These are phyloP conservation scores for Eretmocerus hayati DNA, from an alignment of 2,888 invertebrate genomes.

Conservation along the genomic window DNA sequence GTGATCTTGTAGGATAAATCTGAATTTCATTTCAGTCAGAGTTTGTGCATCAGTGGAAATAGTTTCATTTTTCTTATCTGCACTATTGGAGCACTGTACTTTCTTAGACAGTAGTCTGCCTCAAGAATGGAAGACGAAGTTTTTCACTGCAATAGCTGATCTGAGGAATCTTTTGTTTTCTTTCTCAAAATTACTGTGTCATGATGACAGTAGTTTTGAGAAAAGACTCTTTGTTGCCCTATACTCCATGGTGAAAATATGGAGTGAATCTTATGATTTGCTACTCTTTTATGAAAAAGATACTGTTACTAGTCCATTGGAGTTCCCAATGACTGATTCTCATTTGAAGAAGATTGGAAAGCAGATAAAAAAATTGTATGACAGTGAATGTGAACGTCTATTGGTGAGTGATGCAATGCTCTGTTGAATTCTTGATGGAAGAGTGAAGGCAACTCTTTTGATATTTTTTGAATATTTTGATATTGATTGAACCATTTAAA, in stretches of 20 bases:
- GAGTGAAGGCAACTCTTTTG: no score
- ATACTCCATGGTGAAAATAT: conserved; percentile 28
- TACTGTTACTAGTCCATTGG: conserved; percentile 16
- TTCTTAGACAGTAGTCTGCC: conserved; percentile 30
- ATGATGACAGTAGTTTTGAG: conserved; percentile 1
- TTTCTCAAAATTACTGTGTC: conserved; percentile 26
- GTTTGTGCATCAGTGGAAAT: conserved; percentile 29
- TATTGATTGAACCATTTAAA: no score
- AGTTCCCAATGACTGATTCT: conserved; percentile 27
- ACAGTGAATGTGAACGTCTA: conserved; percentile 25
- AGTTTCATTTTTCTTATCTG: conserved; percentile 30
- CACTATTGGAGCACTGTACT: no score
- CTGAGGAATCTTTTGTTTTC: conserved; percentile 28
- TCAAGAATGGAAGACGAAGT: conserved; percentile 28
- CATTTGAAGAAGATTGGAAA: conserved; percentile 30
- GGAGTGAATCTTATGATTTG: conserved; percentile 31
- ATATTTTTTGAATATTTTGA: no score
- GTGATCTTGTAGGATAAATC: no score
- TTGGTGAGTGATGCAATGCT: no score
- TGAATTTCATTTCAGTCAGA: no score
- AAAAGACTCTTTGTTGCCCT: conserved; percentile 15
- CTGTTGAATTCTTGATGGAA: no score
- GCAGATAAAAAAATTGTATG: conserved; percentile 26
- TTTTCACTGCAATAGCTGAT: conserved; percentile 30
- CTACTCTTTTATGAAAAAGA: conserved; percentile 32